phyloP scores from a whole-genome alignment of 2,113 vertebrate genomes.

The Polypterus bichir region DNA sequence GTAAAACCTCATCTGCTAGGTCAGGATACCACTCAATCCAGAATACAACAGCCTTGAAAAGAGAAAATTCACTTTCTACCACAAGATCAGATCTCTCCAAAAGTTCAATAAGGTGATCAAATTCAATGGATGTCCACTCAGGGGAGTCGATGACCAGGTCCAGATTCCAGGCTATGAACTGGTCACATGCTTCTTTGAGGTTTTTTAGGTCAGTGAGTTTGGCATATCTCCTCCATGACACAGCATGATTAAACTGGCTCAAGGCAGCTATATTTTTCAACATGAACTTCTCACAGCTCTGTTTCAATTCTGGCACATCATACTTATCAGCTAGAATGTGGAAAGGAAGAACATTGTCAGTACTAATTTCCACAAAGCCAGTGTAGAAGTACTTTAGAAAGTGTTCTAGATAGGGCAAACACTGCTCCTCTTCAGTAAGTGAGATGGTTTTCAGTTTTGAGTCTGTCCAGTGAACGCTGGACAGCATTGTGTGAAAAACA shows the following conservation, averaged over 20 bases:
- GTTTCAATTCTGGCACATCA: background rate
- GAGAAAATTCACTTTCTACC: background rate
- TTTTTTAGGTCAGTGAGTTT: background rate
- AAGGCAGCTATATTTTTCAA: background rate
- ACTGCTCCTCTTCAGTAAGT: conserved; percentile 3
- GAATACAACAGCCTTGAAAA: background rate
- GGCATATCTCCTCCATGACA: conserved; percentile 2
- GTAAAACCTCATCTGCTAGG: background rate
- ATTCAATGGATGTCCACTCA: background rate
- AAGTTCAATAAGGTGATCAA: background rate
- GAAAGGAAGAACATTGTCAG: background rate
- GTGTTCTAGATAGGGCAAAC: background rate
- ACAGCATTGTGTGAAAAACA: conserved; percentile 4
- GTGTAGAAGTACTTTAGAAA: conserved; percentile 8
- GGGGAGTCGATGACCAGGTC: background rate
- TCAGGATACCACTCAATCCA: background rate
- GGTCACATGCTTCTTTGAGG: conserved; percentile 1
- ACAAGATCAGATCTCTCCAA: background rate
- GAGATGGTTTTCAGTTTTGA: background rate
- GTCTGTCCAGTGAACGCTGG: background rate
- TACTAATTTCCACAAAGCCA: background rate
- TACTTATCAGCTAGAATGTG: conserved; percentile 2
- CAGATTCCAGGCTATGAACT: conserved; percentile 4
- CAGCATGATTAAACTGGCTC: background rate
- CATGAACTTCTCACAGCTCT: conserved; percentile 2